Base-by-base conservation (phyloP, 2,888 invertebrate species). In the Lasioglossum malachurum region DNA sequence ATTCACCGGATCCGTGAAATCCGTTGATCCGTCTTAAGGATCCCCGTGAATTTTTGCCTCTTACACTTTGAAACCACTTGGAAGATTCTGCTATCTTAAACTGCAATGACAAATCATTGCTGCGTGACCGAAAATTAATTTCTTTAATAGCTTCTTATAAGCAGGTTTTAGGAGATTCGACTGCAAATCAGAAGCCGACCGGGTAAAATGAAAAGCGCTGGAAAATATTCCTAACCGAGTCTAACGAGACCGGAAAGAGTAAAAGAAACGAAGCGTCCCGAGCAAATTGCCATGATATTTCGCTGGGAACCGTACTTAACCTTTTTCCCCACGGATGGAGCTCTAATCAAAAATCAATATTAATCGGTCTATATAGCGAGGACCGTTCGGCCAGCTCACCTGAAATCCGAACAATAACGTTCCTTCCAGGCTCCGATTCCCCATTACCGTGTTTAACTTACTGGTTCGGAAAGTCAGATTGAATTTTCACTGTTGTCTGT, bases 361-460 rank as follows among this genome's bases (percentile, higher is more conserved):
- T 53, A 86, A 86, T 82, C 78, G 44, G 69, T 41, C 72, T 53
- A 14, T 49, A 71, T 80, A 80, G 19, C 35, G 64, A n/a, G 71
- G 53, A 38, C 4, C 41, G 38, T 64, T 46, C 44, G 41, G 38
- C 14, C 49, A 49, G 60, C 64, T 76, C 41, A 16, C n/a, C 27
- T 27, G 53, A 19, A 78, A 86, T 77, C 38, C 4, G 10, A 41
- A 75, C 49, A 46, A 53, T 27, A 72, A 78, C 75, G 77, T 73
- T 82, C 41, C n/a, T 23, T 41, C 16, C 41, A 27, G 46, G 5
- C 74, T 82, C 74, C 64, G 41, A 72, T 76, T 88, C 86, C 60
- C 38, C 73, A 78, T 75, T 82, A 78, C 31, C 23, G 60, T 75
- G 72, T 83, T 89, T 86, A 78, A 90, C 80, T 86, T 75, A 27